Evolutionary conservation across 2,113 vertebrate species (phyloP).

Genomic region (Melanocharis versteri): DNA sequence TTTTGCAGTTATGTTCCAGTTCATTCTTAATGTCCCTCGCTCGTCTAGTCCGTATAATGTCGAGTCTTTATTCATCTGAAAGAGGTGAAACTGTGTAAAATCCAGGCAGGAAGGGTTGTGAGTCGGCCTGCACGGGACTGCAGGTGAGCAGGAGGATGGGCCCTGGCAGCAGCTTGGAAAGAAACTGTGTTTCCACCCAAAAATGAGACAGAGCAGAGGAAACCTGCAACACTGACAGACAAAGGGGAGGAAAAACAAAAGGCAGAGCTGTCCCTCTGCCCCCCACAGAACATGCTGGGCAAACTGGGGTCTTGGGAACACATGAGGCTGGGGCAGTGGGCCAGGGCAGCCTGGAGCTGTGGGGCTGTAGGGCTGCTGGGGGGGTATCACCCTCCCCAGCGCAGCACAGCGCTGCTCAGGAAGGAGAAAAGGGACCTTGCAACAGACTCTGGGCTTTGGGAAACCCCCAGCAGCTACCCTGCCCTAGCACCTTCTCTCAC

Average conservation of each 20-base stretch:
- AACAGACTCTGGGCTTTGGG: neutral
- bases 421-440: neutral
- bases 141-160: neutral
- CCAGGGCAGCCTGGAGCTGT: neutral
- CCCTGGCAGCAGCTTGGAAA: neutral
- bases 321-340: neutral
- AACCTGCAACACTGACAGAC: neutral
- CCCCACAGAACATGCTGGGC: fast-evolving
- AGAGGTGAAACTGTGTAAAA: slow-evolving; percentile 24
- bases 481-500: neutral
- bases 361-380: neutral
- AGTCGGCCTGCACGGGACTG: neutral
- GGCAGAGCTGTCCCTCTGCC: neutral
- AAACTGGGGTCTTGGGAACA: fast-evolving
- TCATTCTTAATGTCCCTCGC: neutral
- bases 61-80: neutral
- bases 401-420: neutral
- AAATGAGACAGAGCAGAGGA: neutral
- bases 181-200: neutral
- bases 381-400: neutral
- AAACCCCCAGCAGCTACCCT: neutral
- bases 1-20: slow-evolving; percentile 63
- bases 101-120: neutral
- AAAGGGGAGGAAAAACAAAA: slow-evolving; percentile 2
- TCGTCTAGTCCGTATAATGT: neutral